These are phyloP conservation scores for Opisthocomus hoazin DNA, from an alignment of 2,113 vertebrate species.

Conservation along the genomic window DNA sequence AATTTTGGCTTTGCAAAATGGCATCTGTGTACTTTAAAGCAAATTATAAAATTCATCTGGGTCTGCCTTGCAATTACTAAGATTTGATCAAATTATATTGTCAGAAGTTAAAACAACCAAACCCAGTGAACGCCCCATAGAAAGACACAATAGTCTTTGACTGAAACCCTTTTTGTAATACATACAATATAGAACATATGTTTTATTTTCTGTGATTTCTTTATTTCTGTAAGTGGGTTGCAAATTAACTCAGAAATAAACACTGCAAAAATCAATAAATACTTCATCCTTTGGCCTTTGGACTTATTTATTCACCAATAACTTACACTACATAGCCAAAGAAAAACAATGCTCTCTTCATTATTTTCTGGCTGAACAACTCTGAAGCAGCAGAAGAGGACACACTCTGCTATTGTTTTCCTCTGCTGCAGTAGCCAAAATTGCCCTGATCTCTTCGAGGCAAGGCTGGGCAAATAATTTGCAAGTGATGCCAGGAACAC, in stretches of 20 bases:
- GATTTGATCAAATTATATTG: not conserved
- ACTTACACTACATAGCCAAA: not conserved
- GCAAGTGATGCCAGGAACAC: not conserved
- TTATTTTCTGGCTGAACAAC: not conserved
- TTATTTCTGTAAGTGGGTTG: not conserved
- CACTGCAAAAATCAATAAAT: not conserved
- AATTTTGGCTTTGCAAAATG: not conserved
- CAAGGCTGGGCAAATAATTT: not conserved
- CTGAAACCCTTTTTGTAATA: not conserved
- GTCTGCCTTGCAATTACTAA: not conserved
- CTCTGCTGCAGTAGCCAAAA: not conserved
- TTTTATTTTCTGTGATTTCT: not conserved
- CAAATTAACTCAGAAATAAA: constrained; percentile 17
- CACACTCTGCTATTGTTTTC: not conserved
- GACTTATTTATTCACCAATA: not conserved
- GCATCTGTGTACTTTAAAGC: not conserved
- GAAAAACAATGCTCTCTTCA: not conserved
- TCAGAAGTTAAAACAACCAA: not conserved
- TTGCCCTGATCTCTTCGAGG: not conserved
- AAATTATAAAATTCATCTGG: not conserved
- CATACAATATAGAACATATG: not conserved
- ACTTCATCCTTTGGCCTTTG: not conserved
- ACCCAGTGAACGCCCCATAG: not conserved
- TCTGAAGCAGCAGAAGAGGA: not conserved
- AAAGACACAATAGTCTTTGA: not conserved